Evolutionary conservation across 2,888 invertebrate genomes (phyloP).

Genomic region (Tenodera sinensis): DNA sequence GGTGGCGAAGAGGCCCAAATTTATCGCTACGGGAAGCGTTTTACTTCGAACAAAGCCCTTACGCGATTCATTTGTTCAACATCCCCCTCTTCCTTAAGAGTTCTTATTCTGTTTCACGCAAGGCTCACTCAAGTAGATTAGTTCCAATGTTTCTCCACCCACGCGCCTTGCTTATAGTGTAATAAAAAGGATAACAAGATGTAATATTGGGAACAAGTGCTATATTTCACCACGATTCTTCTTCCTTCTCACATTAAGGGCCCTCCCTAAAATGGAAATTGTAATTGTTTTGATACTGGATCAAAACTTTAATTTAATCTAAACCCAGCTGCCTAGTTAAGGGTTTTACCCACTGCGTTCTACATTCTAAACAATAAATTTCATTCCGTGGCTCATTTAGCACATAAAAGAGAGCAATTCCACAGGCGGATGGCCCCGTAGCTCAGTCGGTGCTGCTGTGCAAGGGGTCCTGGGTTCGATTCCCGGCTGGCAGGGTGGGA

Average conservation of each 20-base stretch:
- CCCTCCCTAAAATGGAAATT: not conserved
- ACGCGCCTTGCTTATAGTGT: not conserved
- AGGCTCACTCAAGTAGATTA: not conserved
- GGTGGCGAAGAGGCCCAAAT: not conserved
- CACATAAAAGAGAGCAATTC: too few species aligned
- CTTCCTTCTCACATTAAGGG: not conserved
- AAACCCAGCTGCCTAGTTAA: too few species aligned
- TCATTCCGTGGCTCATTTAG: too few species aligned
- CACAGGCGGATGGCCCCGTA: too few species aligned
- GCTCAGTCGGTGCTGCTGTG: too few species aligned
- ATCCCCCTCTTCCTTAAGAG: not conserved
- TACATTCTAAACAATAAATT: too few species aligned
- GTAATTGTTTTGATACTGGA: too few species aligned
- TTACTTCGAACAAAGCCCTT: not conserved
- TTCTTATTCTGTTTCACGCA: not conserved
- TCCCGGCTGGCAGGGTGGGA: too few species aligned
- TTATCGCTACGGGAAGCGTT: not conserved
- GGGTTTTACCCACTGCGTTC: too few species aligned
- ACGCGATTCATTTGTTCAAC: conserved; percentile 1
- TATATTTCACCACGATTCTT: not conserved
- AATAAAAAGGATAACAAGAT: not conserved
- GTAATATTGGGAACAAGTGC: not conserved
- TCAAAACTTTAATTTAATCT: too few species aligned
- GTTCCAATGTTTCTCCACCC: not conserved
- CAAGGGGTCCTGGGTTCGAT: too few species aligned